phyloP scores from a whole-genome alignment of 1,140 invertebrate genomes.

The Drosophila equinoxialis region DNA sequence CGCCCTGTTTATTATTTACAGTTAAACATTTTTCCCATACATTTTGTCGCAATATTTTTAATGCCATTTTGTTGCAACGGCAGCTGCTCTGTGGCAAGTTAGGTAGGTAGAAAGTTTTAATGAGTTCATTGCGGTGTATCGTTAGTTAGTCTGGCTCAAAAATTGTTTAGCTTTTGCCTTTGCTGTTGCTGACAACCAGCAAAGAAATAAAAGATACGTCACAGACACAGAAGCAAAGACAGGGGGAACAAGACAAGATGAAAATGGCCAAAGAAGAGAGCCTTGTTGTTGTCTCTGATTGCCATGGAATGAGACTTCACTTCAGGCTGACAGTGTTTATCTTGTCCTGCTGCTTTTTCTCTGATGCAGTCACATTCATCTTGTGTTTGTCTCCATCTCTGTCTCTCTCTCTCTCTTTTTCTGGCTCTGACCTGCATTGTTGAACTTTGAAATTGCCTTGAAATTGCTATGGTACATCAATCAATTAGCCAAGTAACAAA shows the following conservation, averaged over 20 bases:
- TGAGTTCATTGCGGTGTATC: slow-evolving; percentile 73
- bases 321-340: slow-evolving; percentile 60
- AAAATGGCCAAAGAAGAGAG: not conserved
- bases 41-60: slow-evolving; percentile 36
- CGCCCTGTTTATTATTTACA: slow-evolving; percentile 51
- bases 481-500: slow-evolving; percentile 63
- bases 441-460: slow-evolving; percentile 78
- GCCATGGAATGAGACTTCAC: slow-evolving; percentile 26
- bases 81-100: not conserved
- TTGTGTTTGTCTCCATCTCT: slow-evolving; percentile 21
- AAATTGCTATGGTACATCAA: slow-evolving; percentile 78
- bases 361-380: slow-evolving; percentile 62
- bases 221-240: not conserved
- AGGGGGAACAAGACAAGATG: slow-evolving; percentile 2
- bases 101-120: slow-evolving; percentile 70
- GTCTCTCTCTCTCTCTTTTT: not conserved
- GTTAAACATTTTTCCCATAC: slow-evolving; percentile 43
- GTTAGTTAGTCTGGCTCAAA: slow-evolving; percentile 59
- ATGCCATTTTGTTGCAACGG: slow-evolving; percentile 56
- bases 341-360: slow-evolving; percentile 37
- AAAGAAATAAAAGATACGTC: slow-evolving; percentile 2
- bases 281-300: slow-evolving; percentile 27
- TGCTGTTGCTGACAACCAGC: slow-evolving; percentile 50
- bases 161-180: slow-evolving; percentile 64
- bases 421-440: slow-evolving; percentile 59